Evolutionary conservation across 2,888 invertebrate species (phyloP), one percentile per base, ranked within the genome.

Genomic region (Drosophila pseudotalamancana): DNA sequence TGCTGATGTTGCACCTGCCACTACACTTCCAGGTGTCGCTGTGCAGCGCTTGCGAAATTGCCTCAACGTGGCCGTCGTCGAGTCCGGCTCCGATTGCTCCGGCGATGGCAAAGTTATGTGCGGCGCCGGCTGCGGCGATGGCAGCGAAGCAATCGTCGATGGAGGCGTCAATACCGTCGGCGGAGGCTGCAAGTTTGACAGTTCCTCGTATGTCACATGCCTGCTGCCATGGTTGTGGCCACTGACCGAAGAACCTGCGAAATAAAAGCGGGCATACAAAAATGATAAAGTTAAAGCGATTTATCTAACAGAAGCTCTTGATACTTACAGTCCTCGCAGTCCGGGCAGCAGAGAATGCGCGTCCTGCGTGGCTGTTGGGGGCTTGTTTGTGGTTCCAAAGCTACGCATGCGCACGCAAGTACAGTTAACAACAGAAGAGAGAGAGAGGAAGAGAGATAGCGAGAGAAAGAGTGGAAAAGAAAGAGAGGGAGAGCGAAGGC

Each of bases 21-120:
- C 1, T 8, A 34, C 6, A 3, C 50, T 21, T n/a, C 46, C 8
- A 6, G 40, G 1, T 11, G 49, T 8, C 14, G 56, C 57, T 5
- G 34, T 39, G 53, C 78, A 76, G 34, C 84, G 87, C 34, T 89
- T 89, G 3, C 89, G 89, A 54, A 85, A 89, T 25, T 89, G 89
- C 5, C 89, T 83, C 60, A 89, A 53, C 9, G 89, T 89, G 6
- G 72, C 72, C 5, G 88, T 89, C 18, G 90, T 89, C 16, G 90
- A 90, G 42, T 89, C 89, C 45, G 89, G 90, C 63, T 89, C 89
- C 11, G 90, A 89, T 77, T 89, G 89, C 59, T 89, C 89, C n/a
- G 89, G 89, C 43, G 88, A 89, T 0, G 89, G 89, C 62, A 90
- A 31, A 6, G 87, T 89, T 42, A 87, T 69, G 31, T 88, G 80